These are phyloP conservation scores for Mongoloraphidia duomilia DNA, from an alignment of 2,888 invertebrate genomes.

Conservation along the genomic window DNA sequence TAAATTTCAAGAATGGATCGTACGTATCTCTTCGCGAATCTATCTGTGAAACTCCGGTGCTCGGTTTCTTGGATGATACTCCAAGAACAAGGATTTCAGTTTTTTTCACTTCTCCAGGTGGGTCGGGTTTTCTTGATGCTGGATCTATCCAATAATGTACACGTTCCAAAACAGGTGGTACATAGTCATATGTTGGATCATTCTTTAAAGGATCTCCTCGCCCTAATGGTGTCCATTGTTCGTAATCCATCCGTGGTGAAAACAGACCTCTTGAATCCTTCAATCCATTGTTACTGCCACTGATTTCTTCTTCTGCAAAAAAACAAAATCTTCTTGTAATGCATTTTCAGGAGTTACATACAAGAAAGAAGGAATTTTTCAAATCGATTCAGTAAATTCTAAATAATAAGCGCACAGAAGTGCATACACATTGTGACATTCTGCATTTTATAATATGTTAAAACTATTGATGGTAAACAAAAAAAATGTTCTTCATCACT, in stretches of 20 bases:
- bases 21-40: conserved; percentile 27
- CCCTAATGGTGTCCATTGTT: conserved; percentile 73
- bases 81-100: conserved; percentile 56
- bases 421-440: too few relatives aligned
- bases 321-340: too few relatives aligned
- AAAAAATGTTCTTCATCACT: too few relatives aligned
- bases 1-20: conserved; percentile 33
- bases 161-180: conserved; percentile 62
- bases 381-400: too few relatives aligned
- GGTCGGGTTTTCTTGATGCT: conserved; percentile 39
- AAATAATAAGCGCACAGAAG: too few relatives aligned
- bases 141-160: conserved; percentile 71
- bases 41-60: conserved; percentile 28
- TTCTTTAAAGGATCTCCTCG: conserved; percentile 69
- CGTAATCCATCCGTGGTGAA: conserved; percentile 66
- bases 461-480: too few relatives aligned
- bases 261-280: conserved; percentile 33
- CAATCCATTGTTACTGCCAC: too few relatives aligned
- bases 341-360: too few relatives aligned
- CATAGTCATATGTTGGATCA: conserved; percentile 74
- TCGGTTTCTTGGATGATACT: conserved; percentile 52
- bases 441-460: too few relatives aligned
- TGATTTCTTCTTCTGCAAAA: too few relatives aligned
- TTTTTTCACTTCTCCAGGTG: conserved; percentile 37
- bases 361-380: too few relatives aligned